Evolutionary conservation across 1,140 invertebrate species (phyloP).

Genomic region (Drepana arcuata): DNA sequence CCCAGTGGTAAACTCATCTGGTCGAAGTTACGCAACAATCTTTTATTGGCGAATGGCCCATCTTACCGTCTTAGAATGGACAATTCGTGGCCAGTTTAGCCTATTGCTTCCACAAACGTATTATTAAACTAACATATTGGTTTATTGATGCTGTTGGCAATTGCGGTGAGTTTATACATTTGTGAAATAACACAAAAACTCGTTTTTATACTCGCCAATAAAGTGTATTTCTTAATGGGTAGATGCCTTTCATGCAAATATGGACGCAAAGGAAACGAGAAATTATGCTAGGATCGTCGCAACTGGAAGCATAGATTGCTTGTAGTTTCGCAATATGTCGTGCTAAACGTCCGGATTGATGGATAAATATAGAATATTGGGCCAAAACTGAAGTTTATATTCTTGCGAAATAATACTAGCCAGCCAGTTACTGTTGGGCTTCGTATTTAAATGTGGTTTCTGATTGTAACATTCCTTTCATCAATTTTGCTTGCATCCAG

Average conservation of each 20-base stretch:
- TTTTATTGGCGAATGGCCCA: constrained; percentile 13
- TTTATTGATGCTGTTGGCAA: constrained; percentile 7
- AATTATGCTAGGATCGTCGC: not conserved
- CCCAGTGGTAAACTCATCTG: no score
- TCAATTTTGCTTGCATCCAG: no score
- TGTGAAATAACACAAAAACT: not conserved
- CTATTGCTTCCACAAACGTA: constrained; percentile 12
- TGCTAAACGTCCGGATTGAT: no score
- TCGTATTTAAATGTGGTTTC: no score
- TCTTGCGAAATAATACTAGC: no score
- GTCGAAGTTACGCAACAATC: constrained; percentile 19
- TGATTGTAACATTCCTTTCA: no score
- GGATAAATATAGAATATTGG: no score
- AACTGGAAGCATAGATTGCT: not conserved
- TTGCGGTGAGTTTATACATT: constrained; percentile 1
- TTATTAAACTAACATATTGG: constrained; percentile 11
- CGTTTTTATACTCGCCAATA: not conserved
- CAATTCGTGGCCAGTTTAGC: constrained; percentile 20
- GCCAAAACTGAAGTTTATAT: no score
- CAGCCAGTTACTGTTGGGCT: no score
- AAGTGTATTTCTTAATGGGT: not conserved
- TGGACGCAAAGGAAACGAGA: constrained; percentile 9
- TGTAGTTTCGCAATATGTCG: no score
- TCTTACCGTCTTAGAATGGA: constrained; percentile 17
- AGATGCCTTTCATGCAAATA: constrained; percentile 9